These are phyloP conservation scores for Prunella fulvescens DNA, from an alignment of 2,113 vertebrate species.

Conservation along the genomic window DNA sequence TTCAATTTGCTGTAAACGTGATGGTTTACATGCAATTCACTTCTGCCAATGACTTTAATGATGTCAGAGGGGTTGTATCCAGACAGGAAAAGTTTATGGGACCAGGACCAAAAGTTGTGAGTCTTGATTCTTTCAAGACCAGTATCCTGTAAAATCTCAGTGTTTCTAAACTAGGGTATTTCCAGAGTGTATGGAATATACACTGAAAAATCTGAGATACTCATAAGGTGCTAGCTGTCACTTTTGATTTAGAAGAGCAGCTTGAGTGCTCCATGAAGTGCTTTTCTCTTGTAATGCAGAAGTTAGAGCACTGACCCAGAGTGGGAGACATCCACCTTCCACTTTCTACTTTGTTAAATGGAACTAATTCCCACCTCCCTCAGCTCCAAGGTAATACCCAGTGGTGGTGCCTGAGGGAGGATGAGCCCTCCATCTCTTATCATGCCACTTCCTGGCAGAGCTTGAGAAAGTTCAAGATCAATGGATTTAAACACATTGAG, in stretches of 20 bases:
- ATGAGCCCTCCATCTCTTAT: neutral
- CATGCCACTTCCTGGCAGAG: neutral
- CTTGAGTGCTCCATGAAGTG: neutral
- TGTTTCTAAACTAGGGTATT: neutral
- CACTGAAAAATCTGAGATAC: neutral
- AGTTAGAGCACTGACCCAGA: neutral
- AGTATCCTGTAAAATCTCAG: neutral
- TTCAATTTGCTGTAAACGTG: neutral
- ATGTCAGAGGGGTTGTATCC: neutral
- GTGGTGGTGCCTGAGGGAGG: neutral
- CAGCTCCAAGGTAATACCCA: neutral
- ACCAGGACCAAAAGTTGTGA: neutral
- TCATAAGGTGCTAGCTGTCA: slow-evolving; percentile 23
- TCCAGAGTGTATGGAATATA: neutral
- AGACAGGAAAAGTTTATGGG: neutral
- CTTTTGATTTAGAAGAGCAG: neutral
- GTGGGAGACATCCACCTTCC: neutral
- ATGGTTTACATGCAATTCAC: neutral
- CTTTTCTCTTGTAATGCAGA: neutral
- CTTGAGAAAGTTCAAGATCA: neutral
- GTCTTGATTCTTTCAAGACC: neutral
- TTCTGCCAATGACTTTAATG: neutral
- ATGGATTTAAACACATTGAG: neutral
- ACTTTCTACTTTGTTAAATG: neutral
- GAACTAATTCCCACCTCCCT: neutral